Conservation (phyloP, 2,113 vertebrate genomes). For the Acinonyx jubatus region DNA sequence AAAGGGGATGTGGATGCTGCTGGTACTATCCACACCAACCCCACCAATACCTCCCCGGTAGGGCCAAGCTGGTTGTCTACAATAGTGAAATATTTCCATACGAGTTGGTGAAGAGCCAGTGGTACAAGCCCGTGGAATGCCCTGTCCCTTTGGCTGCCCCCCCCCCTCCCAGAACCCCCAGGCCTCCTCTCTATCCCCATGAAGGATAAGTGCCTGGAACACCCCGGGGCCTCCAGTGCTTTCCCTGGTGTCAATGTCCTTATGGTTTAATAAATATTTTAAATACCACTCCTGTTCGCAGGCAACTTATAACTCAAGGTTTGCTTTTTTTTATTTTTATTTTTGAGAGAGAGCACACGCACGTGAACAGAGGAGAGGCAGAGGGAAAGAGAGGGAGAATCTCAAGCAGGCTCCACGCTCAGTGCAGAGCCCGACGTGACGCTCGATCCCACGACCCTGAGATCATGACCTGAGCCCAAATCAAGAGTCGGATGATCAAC, state of each 20-base stretch:
- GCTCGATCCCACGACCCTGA: too few relatives aligned
- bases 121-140: not conserved
- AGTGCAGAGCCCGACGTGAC: too few relatives aligned
- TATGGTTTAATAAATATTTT: not conserved
- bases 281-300: not conserved
- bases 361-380: too few relatives aligned
- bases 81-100: not conserved
- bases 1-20: not conserved
- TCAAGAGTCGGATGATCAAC: too few relatives aligned
- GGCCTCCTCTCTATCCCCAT: not conserved
- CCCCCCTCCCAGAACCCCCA: not conserved
- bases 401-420: too few relatives aligned
- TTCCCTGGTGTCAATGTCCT: not conserved
- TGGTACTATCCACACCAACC: rapidly evolving
- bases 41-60: too few relatives aligned
- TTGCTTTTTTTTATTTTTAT: not conserved
- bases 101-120: not conserved
- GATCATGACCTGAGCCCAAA: too few relatives aligned
- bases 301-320: not conserved
- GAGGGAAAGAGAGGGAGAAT: too few relatives aligned
- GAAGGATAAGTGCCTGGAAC: not conserved
- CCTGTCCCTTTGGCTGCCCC: not conserved
- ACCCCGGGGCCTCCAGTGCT: not conserved
- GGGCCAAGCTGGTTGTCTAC: not conserved
- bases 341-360: too few relatives aligned